A percentile compares a stretch with the other conserved stretches of the same genome.
Evolutionary conservation across 1,140 invertebrate species (phyloP).

Genomic region (Apis dorsata): DNA sequence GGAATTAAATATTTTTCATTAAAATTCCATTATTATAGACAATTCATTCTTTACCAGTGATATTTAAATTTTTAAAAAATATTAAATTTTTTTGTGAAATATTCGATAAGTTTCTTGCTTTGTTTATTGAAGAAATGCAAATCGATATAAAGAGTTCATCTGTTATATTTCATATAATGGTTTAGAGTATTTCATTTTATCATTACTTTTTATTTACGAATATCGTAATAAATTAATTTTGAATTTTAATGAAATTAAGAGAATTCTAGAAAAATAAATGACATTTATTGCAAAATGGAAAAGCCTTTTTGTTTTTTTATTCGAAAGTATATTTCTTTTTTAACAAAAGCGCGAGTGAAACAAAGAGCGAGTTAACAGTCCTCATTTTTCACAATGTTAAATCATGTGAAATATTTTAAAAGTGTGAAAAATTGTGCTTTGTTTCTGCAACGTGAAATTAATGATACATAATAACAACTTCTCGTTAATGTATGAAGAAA

Average conservation of each 20-base stretch:
- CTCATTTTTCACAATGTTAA: background rate
- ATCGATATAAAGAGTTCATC: background rate
- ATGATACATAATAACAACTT: no score
- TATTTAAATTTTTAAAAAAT: background rate
- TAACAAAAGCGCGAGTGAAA: background rate
- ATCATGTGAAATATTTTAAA: background rate
- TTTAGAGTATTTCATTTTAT: background rate
- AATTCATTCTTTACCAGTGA: background rate
- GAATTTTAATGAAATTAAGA: background rate
- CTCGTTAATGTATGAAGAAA: background rate
- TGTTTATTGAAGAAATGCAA: background rate
- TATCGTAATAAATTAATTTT: background rate
- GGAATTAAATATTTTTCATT: background rate
- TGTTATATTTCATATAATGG: background rate
- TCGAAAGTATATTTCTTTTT: background rate
- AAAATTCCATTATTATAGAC: background rate
- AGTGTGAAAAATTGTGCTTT: background rate
- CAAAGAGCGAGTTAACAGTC: background rate
- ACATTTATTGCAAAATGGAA: background rate
- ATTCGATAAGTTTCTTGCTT: background rate
- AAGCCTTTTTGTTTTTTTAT: background rate
- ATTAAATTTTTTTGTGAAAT: background rate
- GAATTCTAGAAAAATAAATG: background rate
- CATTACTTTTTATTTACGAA: background rate
- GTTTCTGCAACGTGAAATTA: background rate